phyloP scores from a whole-genome alignment of 2,113 vertebrate species.

The Rhadina sibilatrix region DNA sequence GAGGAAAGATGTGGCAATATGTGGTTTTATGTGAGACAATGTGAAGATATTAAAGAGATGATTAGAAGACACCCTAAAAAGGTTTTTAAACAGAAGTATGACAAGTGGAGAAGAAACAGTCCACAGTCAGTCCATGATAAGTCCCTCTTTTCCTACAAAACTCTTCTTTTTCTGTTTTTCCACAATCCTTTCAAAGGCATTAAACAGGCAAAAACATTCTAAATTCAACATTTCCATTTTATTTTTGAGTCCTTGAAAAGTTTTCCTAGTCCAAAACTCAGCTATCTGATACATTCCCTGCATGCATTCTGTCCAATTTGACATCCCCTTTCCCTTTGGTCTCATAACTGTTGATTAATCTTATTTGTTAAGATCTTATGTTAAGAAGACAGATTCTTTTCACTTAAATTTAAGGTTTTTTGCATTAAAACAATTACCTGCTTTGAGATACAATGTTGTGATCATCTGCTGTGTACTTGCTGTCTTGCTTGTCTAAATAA shows the following conservation, averaged over 20 bases:
- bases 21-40: not conserved
- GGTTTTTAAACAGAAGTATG: not conserved
- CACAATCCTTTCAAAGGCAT: not conserved
- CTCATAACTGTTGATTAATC: not conserved
- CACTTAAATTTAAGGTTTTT: not conserved
- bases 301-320: not conserved
- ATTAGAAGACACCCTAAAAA: not conserved
- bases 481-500: not conserved
- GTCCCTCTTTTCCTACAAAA: not conserved
- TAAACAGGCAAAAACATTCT: not conserved
- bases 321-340: accelerated
- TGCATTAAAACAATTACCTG: not conserved
- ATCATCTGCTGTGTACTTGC: not conserved
- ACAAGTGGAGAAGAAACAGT: not conserved
- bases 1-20: not conserved
- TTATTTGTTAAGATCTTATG: not conserved
- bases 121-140: not conserved
- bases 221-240: not conserved
- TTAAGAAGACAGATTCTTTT: not conserved
- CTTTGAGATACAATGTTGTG: not conserved
- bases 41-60: not conserved
- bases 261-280: not conserved
- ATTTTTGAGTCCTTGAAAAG: not conserved
- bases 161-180: not conserved
- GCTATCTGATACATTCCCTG: accelerated